These are phyloP conservation scores for Nebria brevicollis DNA, from an alignment of 2,888 invertebrate species.

Conservation along the genomic window DNA sequence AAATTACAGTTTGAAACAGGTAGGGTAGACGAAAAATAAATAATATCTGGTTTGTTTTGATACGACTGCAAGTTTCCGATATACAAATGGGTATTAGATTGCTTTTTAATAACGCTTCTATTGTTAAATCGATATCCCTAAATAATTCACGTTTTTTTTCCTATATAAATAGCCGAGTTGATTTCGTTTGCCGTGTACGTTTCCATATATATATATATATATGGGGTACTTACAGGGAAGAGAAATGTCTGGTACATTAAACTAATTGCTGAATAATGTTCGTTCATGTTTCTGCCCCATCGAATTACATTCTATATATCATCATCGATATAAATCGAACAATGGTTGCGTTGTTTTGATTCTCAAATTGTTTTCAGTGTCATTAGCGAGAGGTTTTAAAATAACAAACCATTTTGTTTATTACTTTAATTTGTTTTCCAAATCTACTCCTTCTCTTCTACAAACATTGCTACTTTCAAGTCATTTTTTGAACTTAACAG, in stretches of 20 bases:
- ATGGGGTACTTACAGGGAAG: neutral
- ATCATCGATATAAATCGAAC: neutral
- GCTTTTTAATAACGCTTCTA: conserved; percentile 44
- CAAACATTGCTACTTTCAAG: no score
- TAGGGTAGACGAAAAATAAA: neutral
- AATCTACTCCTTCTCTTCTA: neutral
- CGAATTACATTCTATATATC: neutral
- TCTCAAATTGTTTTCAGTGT: neutral
- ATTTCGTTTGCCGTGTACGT: neutral
- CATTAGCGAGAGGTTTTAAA: neutral
- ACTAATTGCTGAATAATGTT: conserved; percentile 1
- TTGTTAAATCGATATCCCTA: conserved; percentile 37
- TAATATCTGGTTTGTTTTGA: neutral
- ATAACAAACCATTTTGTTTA: neutral
- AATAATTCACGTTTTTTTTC: conserved; percentile 32
- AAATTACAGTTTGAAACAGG: no score
- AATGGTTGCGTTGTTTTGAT: neutral
- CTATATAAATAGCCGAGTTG: conserved; percentile 23
- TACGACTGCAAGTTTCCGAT: conserved; percentile 29
- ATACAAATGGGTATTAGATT: conserved; percentile 45
- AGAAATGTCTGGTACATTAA: neutral
- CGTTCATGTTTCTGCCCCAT: neutral
- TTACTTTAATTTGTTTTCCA: neutral
- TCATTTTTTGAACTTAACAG: no score
- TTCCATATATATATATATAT: neutral